Conservation (phyloP, 2,113 vertebrate genomes). For the Thalassarche chlororhynchos region DNA sequence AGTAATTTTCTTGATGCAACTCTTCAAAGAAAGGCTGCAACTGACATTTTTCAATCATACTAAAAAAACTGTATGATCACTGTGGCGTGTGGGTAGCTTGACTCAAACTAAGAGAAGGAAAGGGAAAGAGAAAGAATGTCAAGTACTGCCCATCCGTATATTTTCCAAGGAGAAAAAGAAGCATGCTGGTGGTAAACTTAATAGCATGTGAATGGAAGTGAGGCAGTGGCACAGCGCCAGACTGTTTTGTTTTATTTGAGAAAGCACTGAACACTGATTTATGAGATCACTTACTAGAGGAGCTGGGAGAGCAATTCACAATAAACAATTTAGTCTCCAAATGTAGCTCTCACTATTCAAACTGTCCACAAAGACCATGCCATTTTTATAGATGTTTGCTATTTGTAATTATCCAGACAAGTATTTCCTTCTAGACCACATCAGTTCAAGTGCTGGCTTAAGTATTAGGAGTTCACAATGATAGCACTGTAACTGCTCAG, state of each 20-base stretch:
- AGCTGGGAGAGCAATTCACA: not conserved
- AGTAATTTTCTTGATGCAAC: not conserved
- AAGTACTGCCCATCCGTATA: not conserved
- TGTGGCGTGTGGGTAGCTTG: not conserved
- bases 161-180: not conserved
- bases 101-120: not conserved
- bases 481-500: not conserved
- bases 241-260: conserved; percentile 29
- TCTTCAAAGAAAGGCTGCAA: not conserved
- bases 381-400: not conserved
- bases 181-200: not conserved
- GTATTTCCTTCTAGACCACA: not conserved
- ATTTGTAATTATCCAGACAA: not conserved
- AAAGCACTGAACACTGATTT: conserved; percentile 4
- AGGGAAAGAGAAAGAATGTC: not conserved
- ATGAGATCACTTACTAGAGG: conserved; percentile 35
- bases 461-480: not conserved
- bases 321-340: not conserved
- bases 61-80: not conserved
- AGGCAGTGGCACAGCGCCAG: not conserved
- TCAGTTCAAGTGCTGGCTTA: not conserved
- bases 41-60: not conserved
- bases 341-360: not conserved
- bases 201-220: conserved; percentile 10
- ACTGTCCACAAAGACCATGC: not conserved